Conservation (phyloP, 2,888 invertebrate species). For the Conchocele bisecta region DNA sequence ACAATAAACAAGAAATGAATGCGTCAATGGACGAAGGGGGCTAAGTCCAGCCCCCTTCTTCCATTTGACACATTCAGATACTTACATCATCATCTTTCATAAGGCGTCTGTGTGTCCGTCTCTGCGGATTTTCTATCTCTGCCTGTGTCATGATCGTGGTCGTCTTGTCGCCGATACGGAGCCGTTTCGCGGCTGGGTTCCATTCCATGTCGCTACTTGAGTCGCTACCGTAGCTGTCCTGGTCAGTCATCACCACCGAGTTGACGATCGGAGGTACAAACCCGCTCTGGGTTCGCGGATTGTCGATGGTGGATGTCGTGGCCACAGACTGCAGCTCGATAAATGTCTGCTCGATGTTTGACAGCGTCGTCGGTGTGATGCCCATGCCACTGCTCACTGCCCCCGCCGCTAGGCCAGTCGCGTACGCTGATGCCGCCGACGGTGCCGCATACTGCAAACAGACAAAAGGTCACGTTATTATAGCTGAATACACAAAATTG, state of each 20-base stretch:
- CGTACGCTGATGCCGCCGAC: constrained; percentile 60
- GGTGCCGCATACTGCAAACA: constrained; percentile 73
- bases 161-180: constrained; percentile 56
- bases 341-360: constrained; percentile 95
- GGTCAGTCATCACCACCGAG: constrained; percentile 52
- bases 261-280: constrained; percentile 91
- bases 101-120: constrained; percentile 57
- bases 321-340: constrained; percentile 90
- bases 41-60: constrained; percentile 94
- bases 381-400: constrained; percentile 95
- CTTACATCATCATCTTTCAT: constrained; percentile 63
- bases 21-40: no score
- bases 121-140: constrained; percentile 54
- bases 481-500: no score
- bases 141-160: constrained; percentile 56
- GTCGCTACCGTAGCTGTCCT: constrained; percentile 65
- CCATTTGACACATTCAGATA: constrained; percentile 88
- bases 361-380: constrained; percentile 95
- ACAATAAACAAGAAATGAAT: no score
- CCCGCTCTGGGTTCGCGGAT: constrained; percentile 88
- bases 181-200: constrained; percentile 61
- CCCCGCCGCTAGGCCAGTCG: constrained; percentile 89
- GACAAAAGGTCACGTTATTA: no score
- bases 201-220: constrained; percentile 64
- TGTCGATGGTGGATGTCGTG: constrained; percentile 62